These are phyloP conservation scores for Chrysolina americana DNA, from an alignment of 2,888 invertebrate species.

Conservation along the genomic window DNA sequence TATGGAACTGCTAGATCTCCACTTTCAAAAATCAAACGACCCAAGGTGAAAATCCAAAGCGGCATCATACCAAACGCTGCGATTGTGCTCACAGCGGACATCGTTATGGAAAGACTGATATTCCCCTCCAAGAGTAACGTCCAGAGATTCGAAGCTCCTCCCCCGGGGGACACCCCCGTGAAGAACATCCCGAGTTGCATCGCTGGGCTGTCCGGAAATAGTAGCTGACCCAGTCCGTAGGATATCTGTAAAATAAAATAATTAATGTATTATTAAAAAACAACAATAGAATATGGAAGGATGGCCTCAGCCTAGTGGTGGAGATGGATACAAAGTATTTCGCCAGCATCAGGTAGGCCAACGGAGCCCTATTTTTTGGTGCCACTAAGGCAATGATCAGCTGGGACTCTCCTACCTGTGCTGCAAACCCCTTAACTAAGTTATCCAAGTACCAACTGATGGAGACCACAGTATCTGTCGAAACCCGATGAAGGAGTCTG, in stretches of 20 bases:
- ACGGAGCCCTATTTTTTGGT: too few species aligned
- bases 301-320: too few species aligned
- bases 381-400: too few species aligned
- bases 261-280: too few species aligned
- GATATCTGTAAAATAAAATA: slow-evolving; percentile 72
- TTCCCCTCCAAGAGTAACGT: slow-evolving; percentile 92
- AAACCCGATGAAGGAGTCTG: too few species aligned
- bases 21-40: slow-evolving; percentile 80
- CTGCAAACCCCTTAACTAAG: too few species aligned
- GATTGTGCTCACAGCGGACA: slow-evolving; percentile 89
- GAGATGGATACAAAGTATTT: too few species aligned
- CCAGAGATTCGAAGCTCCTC: slow-evolving; percentile 98
- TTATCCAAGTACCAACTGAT: too few species aligned
- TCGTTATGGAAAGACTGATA: slow-evolving; percentile 92
- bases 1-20: slow-evolving; percentile 85
- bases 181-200: slow-evolving; percentile 90
- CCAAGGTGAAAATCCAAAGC: slow-evolving; percentile 90
- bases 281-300: too few species aligned
- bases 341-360: too few species aligned
- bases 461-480: too few species aligned
- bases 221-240: slow-evolving; percentile 78
- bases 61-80: slow-evolving; percentile 93
- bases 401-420: too few species aligned
- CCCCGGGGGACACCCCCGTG: slow-evolving; percentile 89
- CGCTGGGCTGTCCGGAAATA: slow-evolving; percentile 78